Base-by-base conservation (phyloP, 2,888 invertebrate species). In the Drosophila colorata region DNA sequence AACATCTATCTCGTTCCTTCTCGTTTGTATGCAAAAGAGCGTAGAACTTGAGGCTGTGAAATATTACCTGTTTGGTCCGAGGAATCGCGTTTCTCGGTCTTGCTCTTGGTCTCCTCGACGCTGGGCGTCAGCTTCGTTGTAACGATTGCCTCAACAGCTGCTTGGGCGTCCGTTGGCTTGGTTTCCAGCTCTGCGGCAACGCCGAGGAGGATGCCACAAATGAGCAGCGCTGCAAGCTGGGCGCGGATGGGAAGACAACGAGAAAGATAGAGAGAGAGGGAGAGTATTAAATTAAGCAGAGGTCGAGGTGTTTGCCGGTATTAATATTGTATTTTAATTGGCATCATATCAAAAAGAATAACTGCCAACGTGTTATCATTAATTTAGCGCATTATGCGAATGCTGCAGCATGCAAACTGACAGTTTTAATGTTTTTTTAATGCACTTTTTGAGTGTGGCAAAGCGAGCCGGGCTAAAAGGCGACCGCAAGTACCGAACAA, bases 31-130 rank as follows among this genome's bases (percentile, higher is more conserved):
- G 8, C 8, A 28, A 5, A 7, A 14, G 2, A 7, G 4, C 9
- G 4, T 38, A 16, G 9, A 16, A 8, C 16, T 9, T 38, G 9
- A 11, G 38, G 9, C 3, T 1, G 1, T 6, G 0, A n/a, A 16
- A 8, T 16, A 5, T 68, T 52, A 90, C 89, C 82, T 43, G 88
- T 87, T 51, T 87, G 77, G 44, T 78, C 89, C 4, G 90, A 78
- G 0, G 90, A 87, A 51, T 90, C 90, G 13, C 90, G 76, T 51
- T 90, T 89, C 37, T 79, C 90, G 7, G 89, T 90, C 37, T 80
- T 90, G 43, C 84, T 89, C 67, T 90, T 90, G 31, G 71, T 7
- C 11, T 83, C 81, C 59, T 87, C 87, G 1, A 44, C 23, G 64
- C 66, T 87, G 35, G 86, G 78, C 18, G 74, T 70, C 25, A 85